Evolutionary conservation across 1,140 invertebrate genomes (phyloP).

Genomic region (Spodoptera litura): DNA sequence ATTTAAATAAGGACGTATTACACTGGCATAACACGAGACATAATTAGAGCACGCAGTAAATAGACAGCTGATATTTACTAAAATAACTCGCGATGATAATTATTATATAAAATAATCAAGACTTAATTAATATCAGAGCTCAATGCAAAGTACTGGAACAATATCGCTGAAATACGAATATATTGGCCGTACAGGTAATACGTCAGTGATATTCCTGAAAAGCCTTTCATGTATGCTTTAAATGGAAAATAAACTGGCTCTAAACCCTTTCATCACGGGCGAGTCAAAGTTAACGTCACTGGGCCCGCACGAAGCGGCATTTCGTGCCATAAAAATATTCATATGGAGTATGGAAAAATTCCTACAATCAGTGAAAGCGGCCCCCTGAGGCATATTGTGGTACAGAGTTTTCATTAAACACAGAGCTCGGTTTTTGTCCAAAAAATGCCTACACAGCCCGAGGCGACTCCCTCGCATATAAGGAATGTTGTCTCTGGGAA

Average conservation of each 20-base stretch:
- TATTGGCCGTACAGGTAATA: conserved; percentile 10
- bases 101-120: conserved; percentile 1
- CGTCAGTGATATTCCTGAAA: conserved; percentile 24
- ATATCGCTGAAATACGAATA: not conserved
- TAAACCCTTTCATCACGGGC: conserved; percentile 52
- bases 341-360: conserved; percentile 71
- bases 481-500: conserved; percentile 82
- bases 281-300: conserved; percentile 54
- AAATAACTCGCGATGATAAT: not conserved
- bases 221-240: conserved; percentile 32
- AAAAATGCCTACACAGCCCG: conserved; percentile 77
- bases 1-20: not conserved
- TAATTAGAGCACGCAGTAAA: not conserved
- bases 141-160: conserved; percentile 2
- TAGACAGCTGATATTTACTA: not conserved
- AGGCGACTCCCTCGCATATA: conserved; percentile 73
- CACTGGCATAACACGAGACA: not conserved
- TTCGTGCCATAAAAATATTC: conserved; percentile 73
- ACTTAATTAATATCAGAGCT: conserved; percentile 21
- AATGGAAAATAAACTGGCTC: conserved; percentile 35
- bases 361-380: conserved; percentile 79
- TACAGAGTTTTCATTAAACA: conserved; percentile 83
- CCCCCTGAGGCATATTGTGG: conserved; percentile 78
- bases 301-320: conserved; percentile 56
- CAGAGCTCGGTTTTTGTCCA: conserved; percentile 75